A percentile compares a stretch with the other conserved stretches of the same genome.
Evolutionary conservation across 53 echinoderm and acorn worm species (phyloP).

Genomic region (Temnopleurus reevesii): DNA sequence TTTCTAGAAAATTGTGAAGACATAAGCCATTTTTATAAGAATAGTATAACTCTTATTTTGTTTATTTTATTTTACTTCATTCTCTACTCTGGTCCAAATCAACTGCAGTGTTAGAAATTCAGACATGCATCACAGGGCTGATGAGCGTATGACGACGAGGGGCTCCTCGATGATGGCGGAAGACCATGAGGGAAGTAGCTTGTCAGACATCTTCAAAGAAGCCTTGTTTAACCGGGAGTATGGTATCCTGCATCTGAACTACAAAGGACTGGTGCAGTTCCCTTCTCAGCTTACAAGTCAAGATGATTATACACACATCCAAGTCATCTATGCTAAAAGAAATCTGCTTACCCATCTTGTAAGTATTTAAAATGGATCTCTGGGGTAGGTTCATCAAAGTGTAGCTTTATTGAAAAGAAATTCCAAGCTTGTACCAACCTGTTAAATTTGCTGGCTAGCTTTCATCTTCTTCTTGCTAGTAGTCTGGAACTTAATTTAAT

Average conservation of each 20-base stretch:
- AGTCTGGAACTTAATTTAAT: too few relatives aligned
- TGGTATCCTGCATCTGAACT: conserved; percentile 71
- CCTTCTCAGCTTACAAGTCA: conserved; percentile 40
- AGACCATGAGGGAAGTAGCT: conserved; percentile 68
- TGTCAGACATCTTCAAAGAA: conserved; percentile 67
- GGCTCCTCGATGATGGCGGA: conserved; percentile 65
- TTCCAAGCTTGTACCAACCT: too few relatives aligned
- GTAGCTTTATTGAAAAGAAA: too few relatives aligned
- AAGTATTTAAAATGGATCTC: neutral
- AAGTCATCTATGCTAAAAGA: conserved; percentile 72
- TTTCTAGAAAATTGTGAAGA: too few relatives aligned
- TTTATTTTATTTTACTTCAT: too few relatives aligned
- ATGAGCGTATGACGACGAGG: conserved; percentile 50
- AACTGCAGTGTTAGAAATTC: too few relatives aligned
- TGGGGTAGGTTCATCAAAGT: too few relatives aligned
- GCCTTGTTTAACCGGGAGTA: conserved; percentile 51
- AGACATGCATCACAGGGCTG: neutral
- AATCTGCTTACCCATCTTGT: conserved; percentile 68
- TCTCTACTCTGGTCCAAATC: too few relatives aligned
- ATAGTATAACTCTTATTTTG: too few relatives aligned
- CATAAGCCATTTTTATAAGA: too few relatives aligned
- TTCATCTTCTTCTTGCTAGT: too few relatives aligned
- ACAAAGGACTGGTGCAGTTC: conserved; percentile 69
- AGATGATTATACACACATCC: conserved; percentile 57
- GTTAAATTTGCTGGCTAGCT: too few relatives aligned